Base-by-base conservation (phyloP, 2,113 vertebrate genomes). In the Salminus brasiliensis region DNA sequence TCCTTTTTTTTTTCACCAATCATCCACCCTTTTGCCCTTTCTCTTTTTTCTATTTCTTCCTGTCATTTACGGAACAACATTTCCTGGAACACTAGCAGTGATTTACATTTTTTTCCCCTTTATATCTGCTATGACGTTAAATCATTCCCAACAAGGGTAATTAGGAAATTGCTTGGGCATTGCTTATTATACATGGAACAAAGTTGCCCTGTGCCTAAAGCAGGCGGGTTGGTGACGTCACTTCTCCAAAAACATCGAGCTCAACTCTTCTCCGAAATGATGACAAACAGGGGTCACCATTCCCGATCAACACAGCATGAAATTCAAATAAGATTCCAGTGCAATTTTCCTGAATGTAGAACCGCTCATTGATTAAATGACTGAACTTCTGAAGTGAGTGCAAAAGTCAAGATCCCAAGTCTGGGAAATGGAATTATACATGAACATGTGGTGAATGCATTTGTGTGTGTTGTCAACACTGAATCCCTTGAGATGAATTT, bases 71-170 rank as follows among this genome's bases (percentile, higher is more conserved):
- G 32, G 84, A 71, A 76, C 85, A 80, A 76, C 29, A 80, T 88
- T 92, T 92, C 91, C 88, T 83, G 89, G 90, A 92, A 92, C 78
- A 78, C 84, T 82, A 84, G 65, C 79, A 72, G 74, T 89, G 85
- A 90, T 92, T 89, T 89, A 88, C 81, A 84, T 39, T 68, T 69
- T 57, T 78, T 43, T 66, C 83, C 78, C 59, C 8, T n/a, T n/a
- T 10, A 27, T 53, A 85, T 85, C 62, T 60, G 82, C 68, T 88
- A 71, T 57, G 18, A 72, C 25, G 49, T 78, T 79, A 80, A 87
- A 88, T 90, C 87, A 76, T 83, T 83, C 89, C 83, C 87, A 80
- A 91, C 88, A 81, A 91, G 83, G 86, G 89, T 88, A 77, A 84
- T 90, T 89, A 86, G 62, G 82, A 76, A 62, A 41, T 63, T 85